Base-by-base conservation (phyloP, 53 echinoderm and acorn worm genomes). In the Astropecten irregularis region DNA sequence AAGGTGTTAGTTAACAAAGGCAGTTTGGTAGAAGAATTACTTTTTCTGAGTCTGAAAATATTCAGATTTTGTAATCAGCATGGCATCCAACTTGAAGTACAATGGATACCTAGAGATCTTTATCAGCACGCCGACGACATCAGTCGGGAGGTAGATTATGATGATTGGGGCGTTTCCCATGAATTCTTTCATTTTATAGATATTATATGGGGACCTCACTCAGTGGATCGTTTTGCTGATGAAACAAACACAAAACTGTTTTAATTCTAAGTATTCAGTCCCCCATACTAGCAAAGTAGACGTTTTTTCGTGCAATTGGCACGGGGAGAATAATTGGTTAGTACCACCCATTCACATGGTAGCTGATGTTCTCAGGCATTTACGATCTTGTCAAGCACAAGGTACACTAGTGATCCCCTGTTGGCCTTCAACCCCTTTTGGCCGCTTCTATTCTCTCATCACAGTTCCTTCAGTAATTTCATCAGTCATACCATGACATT, bases 201-300 rank as follows among this genome's bases (percentile, higher is more conserved):
- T n/a, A 76, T 27, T 16, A 22, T 60, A 29, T 85, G 72, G 51
- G 85, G 85, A 19, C 85, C 85, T 16, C 85, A 85, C 50, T 63
- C 85, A 30, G 63, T 85, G 4, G 85, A 85, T 39, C 55, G 85
- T 8, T 85, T 85, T 62, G 74, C 85, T 23, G 61, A 59, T 25
- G 49, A 85, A 18, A 21, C 20, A 14, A 74, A 85, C 35, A 26
- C 46, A 26, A 59, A 74, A 47, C 8, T 85, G 1, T 27, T 63
- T 73, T 20, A 73, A 73, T 51, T 47, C 46, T 11, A 34, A 53
- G 19, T 73, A 34, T 18, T 73, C 36, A 39, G 31, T 29, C 50
- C 73, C 49, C 22, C 31, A 7, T 28, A 51, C 51, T 25, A 27
- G 27, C 18, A 16, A 49, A 49, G 73, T 53, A 39, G 53, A 73